A percentile compares a stretch with the other conserved stretches of the same genome.
Evolutionary conservation across 1,140 invertebrate species (phyloP).

Genomic region (Protaetia brevitarsis): DNA sequence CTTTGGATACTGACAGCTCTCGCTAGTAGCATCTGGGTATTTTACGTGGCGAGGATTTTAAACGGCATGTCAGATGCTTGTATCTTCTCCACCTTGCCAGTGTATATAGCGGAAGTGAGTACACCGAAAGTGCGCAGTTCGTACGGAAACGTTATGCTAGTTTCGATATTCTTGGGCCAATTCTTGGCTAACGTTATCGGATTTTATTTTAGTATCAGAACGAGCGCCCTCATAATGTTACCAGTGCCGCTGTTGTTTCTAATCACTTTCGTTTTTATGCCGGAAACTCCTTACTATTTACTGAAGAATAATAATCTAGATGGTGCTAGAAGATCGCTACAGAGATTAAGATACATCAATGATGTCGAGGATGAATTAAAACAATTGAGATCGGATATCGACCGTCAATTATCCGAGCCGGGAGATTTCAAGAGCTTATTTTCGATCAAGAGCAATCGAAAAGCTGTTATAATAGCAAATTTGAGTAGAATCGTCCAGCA

Average conservation of each 20-base stretch:
- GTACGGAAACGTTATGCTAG: constrained; percentile 25
- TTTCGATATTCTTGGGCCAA: constrained; percentile 13
- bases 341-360: constrained; percentile 57
- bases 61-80: constrained; percentile 25
- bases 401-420: constrained; percentile 48
- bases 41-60: constrained; percentile 43
- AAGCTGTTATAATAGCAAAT: constrained; percentile 58
- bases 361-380: constrained; percentile 60
- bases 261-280: constrained; percentile 64
- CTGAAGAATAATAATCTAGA: constrained; percentile 56
- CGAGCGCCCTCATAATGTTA: not conserved
- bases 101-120: constrained; percentile 30
- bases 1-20: constrained; percentile 29
- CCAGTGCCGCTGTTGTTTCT: constrained; percentile 54
- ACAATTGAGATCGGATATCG: constrained; percentile 56
- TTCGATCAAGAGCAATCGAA: constrained; percentile 57
- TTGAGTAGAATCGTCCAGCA: constrained; percentile 51
- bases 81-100: constrained; percentile 3
- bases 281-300: constrained; percentile 75
- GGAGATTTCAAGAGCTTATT: constrained; percentile 58
- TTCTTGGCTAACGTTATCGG: constrained; percentile 36
- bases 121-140: constrained; percentile 26
- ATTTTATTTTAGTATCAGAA: constrained; percentile 4
- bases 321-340: constrained; percentile 62
- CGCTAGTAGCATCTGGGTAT: constrained; percentile 21